These are phyloP conservation scores for Camelus bactrianus DNA, from an alignment of 2,113 vertebrate species.

Conservation along the genomic window DNA sequence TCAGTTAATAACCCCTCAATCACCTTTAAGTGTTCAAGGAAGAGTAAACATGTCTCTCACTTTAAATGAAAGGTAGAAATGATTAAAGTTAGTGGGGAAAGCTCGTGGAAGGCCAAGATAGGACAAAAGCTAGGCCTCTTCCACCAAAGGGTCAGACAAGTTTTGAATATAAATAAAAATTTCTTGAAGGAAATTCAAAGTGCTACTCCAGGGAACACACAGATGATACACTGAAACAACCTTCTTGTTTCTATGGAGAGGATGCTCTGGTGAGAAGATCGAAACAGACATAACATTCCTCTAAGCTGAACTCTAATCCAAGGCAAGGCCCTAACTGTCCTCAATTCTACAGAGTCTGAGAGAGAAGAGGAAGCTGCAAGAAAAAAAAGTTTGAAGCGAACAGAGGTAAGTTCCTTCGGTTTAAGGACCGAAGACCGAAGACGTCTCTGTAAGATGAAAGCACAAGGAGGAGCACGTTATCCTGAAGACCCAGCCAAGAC, in stretches of 20 bases:
- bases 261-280: neutral
- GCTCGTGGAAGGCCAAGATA: neutral
- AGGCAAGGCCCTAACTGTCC: neutral
- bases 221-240: neutral
- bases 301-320: neutral
- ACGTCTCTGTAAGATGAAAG: neutral
- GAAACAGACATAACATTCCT: neutral
- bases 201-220: neutral
- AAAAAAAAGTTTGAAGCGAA: neutral
- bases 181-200: neutral
- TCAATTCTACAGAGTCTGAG: neutral
- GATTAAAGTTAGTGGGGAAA: neutral
- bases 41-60: neutral
- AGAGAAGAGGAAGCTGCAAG: neutral
- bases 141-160: too few relatives aligned
- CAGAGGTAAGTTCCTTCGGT: neutral
- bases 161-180: neutral
- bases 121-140: neutral
- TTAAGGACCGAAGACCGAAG: neutral
- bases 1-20: neutral
- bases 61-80: neutral
- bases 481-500: neutral
- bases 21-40: neutral
- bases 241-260: neutral
- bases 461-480: neutral